phyloP scores from a whole-genome alignment of 2,888 invertebrate species.

The Eupithecia subumbrata region DNA sequence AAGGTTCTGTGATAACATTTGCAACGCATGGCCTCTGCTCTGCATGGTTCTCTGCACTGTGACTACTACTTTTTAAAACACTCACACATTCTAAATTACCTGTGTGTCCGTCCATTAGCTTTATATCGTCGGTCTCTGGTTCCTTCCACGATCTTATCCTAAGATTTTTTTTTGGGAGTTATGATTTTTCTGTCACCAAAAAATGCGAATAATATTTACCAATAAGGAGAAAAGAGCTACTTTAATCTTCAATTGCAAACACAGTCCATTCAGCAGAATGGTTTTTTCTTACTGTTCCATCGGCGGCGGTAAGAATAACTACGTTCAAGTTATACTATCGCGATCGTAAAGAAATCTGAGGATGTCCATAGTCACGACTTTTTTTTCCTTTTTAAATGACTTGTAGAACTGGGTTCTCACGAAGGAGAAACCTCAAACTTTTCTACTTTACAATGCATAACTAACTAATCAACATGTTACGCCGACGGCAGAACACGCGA shows the following conservation, averaged over 20 bases:
- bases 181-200: background rate
- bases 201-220: background rate
- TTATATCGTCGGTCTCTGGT: background rate
- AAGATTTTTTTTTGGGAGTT: background rate
- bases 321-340: background rate
- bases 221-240: background rate
- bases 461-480: conserved; percentile 26
- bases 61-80: background rate
- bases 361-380: conserved; percentile 1
- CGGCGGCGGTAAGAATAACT: background rate
- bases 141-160: too few species aligned
- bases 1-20: conserved; percentile 30
- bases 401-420: conserved; percentile 2
- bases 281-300: background rate
- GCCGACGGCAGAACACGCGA: conserved; percentile 56
- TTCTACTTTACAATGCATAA: conserved; percentile 21
- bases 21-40: conserved; percentile 16
- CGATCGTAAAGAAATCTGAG: conserved; percentile 7
- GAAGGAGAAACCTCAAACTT: conserved; percentile 15
- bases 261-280: background rate
- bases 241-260: background rate
- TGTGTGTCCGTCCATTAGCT: background rate
- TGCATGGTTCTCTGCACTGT: background rate
- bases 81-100: background rate
- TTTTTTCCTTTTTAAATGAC: background rate